Percentiles rank a stretch among this genome's conserved stretches.
phyloP scores from a whole-genome alignment of 2,113 vertebrate species.

The Variabilichromis moorii region DNA sequence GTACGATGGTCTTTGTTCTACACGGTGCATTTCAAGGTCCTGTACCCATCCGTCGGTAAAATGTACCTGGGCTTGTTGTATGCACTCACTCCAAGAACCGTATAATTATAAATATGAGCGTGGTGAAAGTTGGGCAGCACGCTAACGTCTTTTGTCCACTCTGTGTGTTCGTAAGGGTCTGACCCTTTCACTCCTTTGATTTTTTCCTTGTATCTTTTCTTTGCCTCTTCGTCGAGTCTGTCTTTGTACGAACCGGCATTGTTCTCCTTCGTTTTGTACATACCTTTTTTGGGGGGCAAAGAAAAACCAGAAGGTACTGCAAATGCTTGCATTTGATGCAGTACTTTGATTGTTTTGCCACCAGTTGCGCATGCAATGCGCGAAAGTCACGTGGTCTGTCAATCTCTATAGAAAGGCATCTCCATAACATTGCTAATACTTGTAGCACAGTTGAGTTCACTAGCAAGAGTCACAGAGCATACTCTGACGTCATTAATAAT shows the following conservation, averaged over 20 bases:
- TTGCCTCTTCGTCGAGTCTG: not conserved
- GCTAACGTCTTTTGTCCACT: fast-evolving
- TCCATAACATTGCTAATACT: not conserved
- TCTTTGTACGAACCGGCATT: fast-evolving
- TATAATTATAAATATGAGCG: fast-evolving
- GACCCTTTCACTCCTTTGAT: fast-evolving
- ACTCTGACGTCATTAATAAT: not conserved
- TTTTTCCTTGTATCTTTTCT: not conserved
- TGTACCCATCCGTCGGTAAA: fast-evolving
- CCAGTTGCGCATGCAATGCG: no score
- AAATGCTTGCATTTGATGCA: no score
- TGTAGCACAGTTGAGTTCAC: not conserved
- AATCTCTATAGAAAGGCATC: not conserved
- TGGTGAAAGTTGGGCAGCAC: not conserved
- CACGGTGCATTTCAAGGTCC: fast-evolving
- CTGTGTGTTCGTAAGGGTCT: fast-evolving
- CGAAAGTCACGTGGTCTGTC: no score
- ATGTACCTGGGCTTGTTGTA: fast-evolving
- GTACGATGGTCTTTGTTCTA: fast-evolving
- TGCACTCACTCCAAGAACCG: not conserved
- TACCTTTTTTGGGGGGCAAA: not conserved
- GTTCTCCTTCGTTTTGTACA: not conserved
- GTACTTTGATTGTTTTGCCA: no score
- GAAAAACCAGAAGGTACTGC: fast-evolving
- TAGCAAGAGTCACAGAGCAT: not conserved